A percentile compares a stretch with the other conserved stretches of the same genome.
Conservation (phyloP, 2,888 invertebrate genomes). For the Athalia circularis region DNA sequence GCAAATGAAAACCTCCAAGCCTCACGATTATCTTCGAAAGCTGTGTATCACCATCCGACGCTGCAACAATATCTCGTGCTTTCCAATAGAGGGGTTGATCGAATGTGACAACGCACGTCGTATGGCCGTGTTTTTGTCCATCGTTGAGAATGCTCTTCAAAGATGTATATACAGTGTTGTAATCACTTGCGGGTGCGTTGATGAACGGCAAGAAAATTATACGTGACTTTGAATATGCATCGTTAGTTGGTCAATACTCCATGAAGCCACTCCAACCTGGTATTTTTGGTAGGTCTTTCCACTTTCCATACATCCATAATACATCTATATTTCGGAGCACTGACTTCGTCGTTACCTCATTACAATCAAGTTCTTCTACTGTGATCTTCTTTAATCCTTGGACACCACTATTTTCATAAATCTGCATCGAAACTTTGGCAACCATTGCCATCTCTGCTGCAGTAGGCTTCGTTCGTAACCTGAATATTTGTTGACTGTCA, state of each 20-base stretch:
- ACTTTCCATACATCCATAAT: slow-evolving; percentile 52
- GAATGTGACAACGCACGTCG: slow-evolving; percentile 56
- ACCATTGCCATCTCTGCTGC: slow-evolving; percentile 43
- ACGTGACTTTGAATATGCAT: slow-evolving; percentile 35
- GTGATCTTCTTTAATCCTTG: slow-evolving; percentile 46
- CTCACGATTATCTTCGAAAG: slow-evolving; percentile 51
- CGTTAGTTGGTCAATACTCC: slow-evolving; percentile 50
- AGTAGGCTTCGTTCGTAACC: slow-evolving; percentile 14
- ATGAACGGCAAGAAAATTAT: slow-evolving; percentile 51
- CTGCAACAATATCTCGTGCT: slow-evolving; percentile 54
- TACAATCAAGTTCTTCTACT: slow-evolving; percentile 38
- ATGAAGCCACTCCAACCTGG: slow-evolving; percentile 56
- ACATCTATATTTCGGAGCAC: slow-evolving; percentile 31
- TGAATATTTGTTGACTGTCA: slow-evolving; percentile 51
- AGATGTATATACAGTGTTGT: slow-evolving; percentile 54
- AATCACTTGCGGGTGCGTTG: slow-evolving; percentile 51
- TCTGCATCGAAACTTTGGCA: slow-evolving; percentile 24
- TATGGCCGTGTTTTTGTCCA: slow-evolving; percentile 42
- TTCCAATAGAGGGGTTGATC: slow-evolving; percentile 59
- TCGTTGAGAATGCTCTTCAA: slow-evolving; percentile 43
- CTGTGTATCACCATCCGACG: neutral
- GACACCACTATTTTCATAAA: slow-evolving; percentile 41
- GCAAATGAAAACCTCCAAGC: slow-evolving; percentile 48
- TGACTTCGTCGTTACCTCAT: slow-evolving; percentile 35
- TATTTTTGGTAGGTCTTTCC: slow-evolving; percentile 26